phyloP scores from a whole-genome alignment of 2,888 invertebrate genomes.

The Tortricodes alternella region DNA sequence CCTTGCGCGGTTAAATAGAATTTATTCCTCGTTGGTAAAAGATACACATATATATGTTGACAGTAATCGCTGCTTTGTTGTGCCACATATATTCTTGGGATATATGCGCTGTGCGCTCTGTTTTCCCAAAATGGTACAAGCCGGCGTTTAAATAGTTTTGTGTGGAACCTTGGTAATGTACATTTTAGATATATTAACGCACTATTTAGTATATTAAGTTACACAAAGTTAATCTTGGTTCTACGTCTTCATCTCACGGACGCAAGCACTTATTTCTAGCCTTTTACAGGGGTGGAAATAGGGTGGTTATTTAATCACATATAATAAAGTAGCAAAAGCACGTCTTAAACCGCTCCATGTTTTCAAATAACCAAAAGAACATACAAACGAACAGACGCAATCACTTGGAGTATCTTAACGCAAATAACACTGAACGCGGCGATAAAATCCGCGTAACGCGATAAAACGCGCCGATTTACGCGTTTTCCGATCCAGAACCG shows the following conservation, averaged over 20 bases:
- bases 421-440: slow-evolving; percentile 29
- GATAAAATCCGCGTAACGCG: slow-evolving; percentile 41
- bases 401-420: slow-evolving; percentile 32
- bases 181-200: not conserved
- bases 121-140: not conserved
- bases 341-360: no score
- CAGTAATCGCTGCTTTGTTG: slow-evolving; percentile 20
- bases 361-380: not conserved
- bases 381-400: slow-evolving; percentile 29
- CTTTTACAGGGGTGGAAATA: no score
- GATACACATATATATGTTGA: slow-evolving; percentile 1
- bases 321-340: not conserved
- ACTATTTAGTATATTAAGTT: not conserved
- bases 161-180: not conserved
- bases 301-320: no score
- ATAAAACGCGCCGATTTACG: slow-evolving; percentile 40
- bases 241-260: no score
- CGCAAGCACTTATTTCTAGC: no score
- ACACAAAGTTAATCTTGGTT: no score
- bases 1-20: not conserved
- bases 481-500: slow-evolving; percentile 36
- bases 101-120: not conserved
- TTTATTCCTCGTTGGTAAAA: not conserved
- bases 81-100: slow-evolving; percentile 13
- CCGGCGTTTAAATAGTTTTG: slow-evolving; percentile 1